These are phyloP conservation scores for Mallotus villosus DNA, from an alignment of 2,797 vertebrate genomes.

Conservation along the genomic window DNA sequence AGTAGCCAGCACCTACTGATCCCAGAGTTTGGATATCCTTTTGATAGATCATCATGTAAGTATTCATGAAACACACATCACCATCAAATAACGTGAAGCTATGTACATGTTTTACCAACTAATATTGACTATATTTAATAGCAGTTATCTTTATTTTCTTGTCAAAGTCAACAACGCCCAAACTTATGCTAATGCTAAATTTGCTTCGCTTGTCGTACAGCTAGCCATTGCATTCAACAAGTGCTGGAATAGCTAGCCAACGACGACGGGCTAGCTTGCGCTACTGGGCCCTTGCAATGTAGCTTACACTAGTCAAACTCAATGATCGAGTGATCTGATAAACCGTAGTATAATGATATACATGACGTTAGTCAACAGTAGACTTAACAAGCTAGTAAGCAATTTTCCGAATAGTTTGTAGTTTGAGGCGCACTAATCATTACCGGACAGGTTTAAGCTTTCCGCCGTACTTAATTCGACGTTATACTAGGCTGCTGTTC, in stretches of 20 bases:
- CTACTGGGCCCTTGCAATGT: too few species aligned
- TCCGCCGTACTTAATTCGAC: too few species aligned
- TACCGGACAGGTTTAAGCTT: too few species aligned
- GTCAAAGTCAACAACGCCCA: constrained; percentile 5
- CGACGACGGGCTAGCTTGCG: too few species aligned
- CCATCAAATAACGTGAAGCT: neutral
- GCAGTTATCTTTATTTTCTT: neutral
- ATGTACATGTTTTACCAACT: neutral
- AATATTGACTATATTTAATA: neutral
- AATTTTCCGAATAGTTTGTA: too few species aligned
- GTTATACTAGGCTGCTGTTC: too few species aligned
- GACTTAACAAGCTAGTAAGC: too few species aligned
- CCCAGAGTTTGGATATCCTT: neutral
- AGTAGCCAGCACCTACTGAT: neutral
- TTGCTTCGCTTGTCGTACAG: neutral
- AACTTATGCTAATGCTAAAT: neutral
- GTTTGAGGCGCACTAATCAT: too few species aligned
- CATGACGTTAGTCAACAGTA: too few species aligned
- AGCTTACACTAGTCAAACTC: too few species aligned
- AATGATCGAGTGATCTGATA: too few species aligned
- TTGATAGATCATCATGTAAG: constrained; percentile 1
- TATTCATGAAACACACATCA: neutral
- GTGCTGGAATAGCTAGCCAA: neutral
- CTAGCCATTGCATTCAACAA: constrained; percentile 5
- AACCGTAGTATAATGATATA: too few species aligned